Conservation (phyloP, 1,140 invertebrate genomes). For the Conus ventricosus region DNA sequence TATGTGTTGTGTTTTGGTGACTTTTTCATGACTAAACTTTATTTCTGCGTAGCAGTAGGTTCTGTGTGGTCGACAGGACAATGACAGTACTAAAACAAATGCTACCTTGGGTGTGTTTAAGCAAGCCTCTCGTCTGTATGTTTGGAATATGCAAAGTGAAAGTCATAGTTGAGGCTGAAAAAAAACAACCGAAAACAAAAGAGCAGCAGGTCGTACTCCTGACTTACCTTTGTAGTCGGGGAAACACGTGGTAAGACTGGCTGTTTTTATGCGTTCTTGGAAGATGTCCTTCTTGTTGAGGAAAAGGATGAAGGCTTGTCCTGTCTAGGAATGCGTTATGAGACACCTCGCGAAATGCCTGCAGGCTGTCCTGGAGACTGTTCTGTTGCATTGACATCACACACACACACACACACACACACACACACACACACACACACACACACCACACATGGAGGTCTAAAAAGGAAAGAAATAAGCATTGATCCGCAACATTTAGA, state of each 20-base stretch:
- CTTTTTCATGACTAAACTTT: too few relatives aligned
- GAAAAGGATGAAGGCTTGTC: constrained; percentile 66
- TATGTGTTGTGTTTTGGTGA: too few relatives aligned
- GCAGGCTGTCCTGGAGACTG: constrained; percentile 62
- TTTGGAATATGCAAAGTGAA: too few relatives aligned
- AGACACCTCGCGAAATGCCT: constrained; percentile 63
- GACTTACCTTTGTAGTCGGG: constrained; percentile 57
- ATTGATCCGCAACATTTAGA: neutral
- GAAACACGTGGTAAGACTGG: constrained; percentile 51
- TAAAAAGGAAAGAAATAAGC: neutral
- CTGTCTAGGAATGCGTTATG: constrained; percentile 66
- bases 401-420: constrained; percentile 13
- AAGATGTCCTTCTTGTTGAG: constrained; percentile 69
- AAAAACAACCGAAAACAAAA: too few relatives aligned
- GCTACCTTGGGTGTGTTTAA: too few relatives aligned
- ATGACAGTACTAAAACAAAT: too few relatives aligned
- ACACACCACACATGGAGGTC: too few relatives aligned
- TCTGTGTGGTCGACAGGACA: too few relatives aligned
- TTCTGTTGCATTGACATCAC: constrained; percentile 49
- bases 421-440: neutral
- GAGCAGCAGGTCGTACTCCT: too few relatives aligned
- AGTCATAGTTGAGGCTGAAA: too few relatives aligned
- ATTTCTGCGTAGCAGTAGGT: too few relatives aligned
- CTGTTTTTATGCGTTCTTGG: constrained; percentile 54
- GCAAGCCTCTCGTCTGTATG: too few relatives aligned